Conservation (phyloP, 2,113 vertebrate genomes). For the Paratilapia polleni region DNA sequence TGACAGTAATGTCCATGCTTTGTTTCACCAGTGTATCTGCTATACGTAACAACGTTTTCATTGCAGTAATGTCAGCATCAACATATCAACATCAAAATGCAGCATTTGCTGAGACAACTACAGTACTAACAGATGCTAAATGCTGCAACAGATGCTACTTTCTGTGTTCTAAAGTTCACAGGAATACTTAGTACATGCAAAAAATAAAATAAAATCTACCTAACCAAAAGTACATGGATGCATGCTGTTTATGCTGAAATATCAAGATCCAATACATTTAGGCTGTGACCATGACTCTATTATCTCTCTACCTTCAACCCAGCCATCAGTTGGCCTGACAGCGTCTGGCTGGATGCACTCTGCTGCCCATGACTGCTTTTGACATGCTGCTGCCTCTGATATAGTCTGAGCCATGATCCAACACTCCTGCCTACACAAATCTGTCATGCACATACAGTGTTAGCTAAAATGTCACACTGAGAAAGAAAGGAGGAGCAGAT, state of each 20-base stretch:
- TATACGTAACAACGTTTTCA: background rate
- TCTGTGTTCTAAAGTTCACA: background rate
- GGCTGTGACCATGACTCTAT: slow-evolving; percentile 1
- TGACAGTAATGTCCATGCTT: background rate
- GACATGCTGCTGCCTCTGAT: slow-evolving; percentile 20
- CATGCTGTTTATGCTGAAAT: background rate
- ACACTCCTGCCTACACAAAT: slow-evolving; percentile 6
- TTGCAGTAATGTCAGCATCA: background rate
- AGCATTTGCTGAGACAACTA: background rate
- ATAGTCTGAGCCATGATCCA: slow-evolving; percentile 9
- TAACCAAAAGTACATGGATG: background rate
- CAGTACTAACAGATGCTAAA: background rate
- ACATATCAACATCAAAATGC: background rate
- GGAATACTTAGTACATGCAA: background rate
- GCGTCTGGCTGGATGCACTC: slow-evolving; percentile 21
- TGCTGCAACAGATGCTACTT: background rate
- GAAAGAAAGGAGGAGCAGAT: background rate
- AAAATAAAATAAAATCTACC: background rate
- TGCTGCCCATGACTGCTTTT: slow-evolving; percentile 27
- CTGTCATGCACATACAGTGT: background rate
- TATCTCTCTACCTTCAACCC: background rate
- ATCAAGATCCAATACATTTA: background rate
- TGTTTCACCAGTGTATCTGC: background rate
- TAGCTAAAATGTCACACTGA: slow-evolving; percentile 11
- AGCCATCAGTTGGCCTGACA: background rate